phyloP scores from a whole-genome alignment of 2,888 invertebrate species.

The Drosophila suboccidentalis region DNA sequence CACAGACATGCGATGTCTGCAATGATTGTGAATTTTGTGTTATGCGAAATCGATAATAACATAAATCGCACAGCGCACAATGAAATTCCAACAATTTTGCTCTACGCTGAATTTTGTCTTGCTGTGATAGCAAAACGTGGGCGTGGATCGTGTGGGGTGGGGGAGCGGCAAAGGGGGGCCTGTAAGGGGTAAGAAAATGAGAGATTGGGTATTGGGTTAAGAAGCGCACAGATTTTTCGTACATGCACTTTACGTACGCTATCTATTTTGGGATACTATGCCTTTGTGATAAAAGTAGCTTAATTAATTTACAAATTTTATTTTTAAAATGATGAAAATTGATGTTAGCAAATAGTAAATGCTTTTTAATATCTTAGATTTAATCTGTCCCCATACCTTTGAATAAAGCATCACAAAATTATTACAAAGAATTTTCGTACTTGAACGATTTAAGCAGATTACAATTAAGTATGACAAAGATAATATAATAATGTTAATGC shows the following conservation, averaged over 20 bases:
- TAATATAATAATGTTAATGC: too few relatives aligned
- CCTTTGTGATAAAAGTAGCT: background rate
- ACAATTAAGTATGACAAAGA: too few relatives aligned
- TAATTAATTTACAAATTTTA: background rate
- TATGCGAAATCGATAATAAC: slow-evolving; percentile 77
- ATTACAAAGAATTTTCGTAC: too few relatives aligned
- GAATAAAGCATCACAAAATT: too few relatives aligned
- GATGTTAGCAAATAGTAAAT: too few relatives aligned
- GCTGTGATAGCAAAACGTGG: slow-evolving; percentile 36
- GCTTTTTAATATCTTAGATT: too few relatives aligned
- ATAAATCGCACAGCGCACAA: slow-evolving; percentile 74
- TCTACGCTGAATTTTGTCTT: slow-evolving; percentile 46
- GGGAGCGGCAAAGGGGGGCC: too few relatives aligned
- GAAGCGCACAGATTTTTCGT: slow-evolving; percentile 23
- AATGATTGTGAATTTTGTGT: slow-evolving; percentile 66
- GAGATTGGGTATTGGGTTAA: background rate
- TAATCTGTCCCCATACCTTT: too few relatives aligned
- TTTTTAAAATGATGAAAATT: too few relatives aligned
- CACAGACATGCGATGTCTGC: slow-evolving; percentile 27
- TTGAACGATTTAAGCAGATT: too few relatives aligned
- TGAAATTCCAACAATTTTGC: slow-evolving; percentile 60
- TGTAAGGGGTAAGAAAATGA: background rate
- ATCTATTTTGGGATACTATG: too few relatives aligned
- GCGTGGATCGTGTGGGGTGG: background rate
- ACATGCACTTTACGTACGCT: slow-evolving; percentile 40